Evolutionary conservation across 2,888 invertebrate species (phyloP).

Genomic region (Oxycera nigricornis): DNA sequence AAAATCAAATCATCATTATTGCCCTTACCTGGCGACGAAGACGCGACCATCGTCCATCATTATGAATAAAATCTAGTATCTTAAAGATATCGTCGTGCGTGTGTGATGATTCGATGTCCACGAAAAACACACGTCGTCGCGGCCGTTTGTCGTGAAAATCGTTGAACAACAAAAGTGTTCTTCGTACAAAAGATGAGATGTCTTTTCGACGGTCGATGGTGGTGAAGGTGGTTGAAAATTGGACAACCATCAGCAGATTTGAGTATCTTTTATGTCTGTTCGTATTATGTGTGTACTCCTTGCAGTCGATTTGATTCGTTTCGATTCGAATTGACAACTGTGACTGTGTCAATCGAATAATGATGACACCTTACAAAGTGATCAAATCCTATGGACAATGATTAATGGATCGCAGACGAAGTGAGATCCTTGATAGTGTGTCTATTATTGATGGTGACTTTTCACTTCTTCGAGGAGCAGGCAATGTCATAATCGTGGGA

Average conservation of each 20-base stretch:
- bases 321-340: conserved; percentile 32
- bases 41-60: not conserved
- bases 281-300: not conserved
- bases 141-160: too few species aligned
- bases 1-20: not conserved
- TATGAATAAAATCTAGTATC: conserved; percentile 17
- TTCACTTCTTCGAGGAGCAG: too few species aligned
- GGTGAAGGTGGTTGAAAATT: not conserved
- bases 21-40: not conserved
- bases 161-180: not conserved
- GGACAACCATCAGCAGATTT: conserved; percentile 32
- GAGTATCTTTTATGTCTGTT: not conserved
- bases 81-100: not conserved
- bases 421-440: conserved; percentile 14
- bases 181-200: not conserved
- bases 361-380: conserved; percentile 37
- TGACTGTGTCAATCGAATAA: conserved; percentile 40
- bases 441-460: conserved; percentile 12
- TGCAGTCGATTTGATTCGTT: conserved; percentile 24
- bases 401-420: conserved; percentile 8
- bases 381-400: conserved; percentile 27
- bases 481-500: too few species aligned
- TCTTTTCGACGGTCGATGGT: not conserved
- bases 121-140: too few species aligned
- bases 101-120: conserved; percentile 3